Evolutionary conservation across 2,113 vertebrate genomes (phyloP).

Genomic region (rat (Rattus norvegicus)): DNA sequence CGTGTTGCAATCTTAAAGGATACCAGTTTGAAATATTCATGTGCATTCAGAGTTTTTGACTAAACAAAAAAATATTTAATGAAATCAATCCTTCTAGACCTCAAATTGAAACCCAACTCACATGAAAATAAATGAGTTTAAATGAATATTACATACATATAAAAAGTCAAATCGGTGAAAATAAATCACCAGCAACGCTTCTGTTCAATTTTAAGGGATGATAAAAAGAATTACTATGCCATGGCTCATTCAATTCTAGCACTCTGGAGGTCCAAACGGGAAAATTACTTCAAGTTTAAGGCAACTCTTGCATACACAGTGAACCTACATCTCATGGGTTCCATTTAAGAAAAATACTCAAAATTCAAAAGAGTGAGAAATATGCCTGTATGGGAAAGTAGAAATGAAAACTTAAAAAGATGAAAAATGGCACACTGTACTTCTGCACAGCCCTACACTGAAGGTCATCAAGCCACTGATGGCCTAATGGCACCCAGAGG

Average conservation of each 20-base stretch:
- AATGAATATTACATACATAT: slow-evolving; percentile 69
- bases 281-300: neutral
- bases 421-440: neutral
- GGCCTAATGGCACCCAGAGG: neutral
- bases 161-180: slow-evolving; percentile 67
- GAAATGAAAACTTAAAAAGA: neutral
- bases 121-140: slow-evolving; percentile 76
- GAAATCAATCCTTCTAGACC: slow-evolving; percentile 71
- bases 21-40: slow-evolving; percentile 72
- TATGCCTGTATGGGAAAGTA: neutral
- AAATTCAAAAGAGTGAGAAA: neutral
- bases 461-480: neutral
- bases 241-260: slow-evolving; percentile 29
- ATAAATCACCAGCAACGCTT: slow-evolving; percentile 65
- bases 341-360: too few species aligned
- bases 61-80: slow-evolving; percentile 76
- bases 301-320: too few species aligned
- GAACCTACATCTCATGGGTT: neutral
- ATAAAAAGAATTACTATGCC: slow-evolving; percentile 60
- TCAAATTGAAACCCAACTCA: slow-evolving; percentile 72
- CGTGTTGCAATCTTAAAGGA: slow-evolving; percentile 55
- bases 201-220: slow-evolving; percentile 59
- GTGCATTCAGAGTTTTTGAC: slow-evolving; percentile 73
- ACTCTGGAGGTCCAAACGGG: fast-evolving
- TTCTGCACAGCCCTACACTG: neutral